These are phyloP conservation scores for Orchestia grillus DNA, from an alignment of 1,140 invertebrate species.

Conservation along the genomic window DNA sequence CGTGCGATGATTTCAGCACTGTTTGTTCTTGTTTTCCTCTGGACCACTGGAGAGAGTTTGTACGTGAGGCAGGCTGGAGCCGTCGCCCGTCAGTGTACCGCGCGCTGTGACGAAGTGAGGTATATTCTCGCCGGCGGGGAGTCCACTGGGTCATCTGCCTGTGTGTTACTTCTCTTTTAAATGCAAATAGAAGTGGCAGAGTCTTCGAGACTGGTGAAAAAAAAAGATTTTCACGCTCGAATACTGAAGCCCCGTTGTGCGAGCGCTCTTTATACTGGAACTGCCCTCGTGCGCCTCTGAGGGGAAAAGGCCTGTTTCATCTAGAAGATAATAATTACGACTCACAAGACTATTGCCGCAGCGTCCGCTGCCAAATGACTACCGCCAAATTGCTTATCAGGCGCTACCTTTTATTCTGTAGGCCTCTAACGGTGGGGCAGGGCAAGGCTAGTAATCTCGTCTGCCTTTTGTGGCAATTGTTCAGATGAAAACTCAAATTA, in stretches of 20 bases:
- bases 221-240: not conserved
- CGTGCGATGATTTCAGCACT: not conserved
- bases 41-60: not conserved
- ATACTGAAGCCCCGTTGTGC: not conserved
- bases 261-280: not conserved
- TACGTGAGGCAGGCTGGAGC: slow-evolving; percentile 3
- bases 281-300: not conserved
- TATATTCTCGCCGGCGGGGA: not conserved
- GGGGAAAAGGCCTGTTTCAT: not conserved
- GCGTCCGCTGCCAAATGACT: not conserved
- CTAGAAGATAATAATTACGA: not conserved
- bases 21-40: not conserved
- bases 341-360: not conserved
- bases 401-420: not conserved
- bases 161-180: not conserved
- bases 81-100: not conserved
- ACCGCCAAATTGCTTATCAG: not conserved
- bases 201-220: not conserved
- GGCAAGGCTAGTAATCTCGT: not conserved
- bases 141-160: not conserved
- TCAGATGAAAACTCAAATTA: not conserved
- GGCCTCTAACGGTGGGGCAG: not conserved
- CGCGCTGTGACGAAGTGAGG: not conserved
- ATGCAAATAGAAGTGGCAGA: slow-evolving; percentile 1
- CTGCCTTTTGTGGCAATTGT: not conserved